Conservation (phyloP, 2,113 vertebrate species). For the Mustela lutreola region DNA sequence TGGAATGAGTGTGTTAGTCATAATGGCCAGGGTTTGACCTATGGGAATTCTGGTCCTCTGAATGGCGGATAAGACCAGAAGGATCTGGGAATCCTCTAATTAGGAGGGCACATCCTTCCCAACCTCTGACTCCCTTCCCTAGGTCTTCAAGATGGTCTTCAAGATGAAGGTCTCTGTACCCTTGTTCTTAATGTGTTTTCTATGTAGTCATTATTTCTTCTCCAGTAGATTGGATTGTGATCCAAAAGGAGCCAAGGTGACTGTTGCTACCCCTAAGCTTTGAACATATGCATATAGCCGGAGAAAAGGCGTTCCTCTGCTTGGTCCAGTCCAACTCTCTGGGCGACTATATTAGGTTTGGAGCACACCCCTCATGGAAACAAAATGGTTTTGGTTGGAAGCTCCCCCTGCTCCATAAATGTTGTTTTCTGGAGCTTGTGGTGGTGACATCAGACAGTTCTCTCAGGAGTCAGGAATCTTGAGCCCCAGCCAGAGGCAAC, state of each 20-base stretch:
- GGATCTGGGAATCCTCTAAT: not conserved
- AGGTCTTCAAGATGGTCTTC: not conserved
- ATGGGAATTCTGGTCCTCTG: not conserved
- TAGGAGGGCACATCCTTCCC: not conserved
- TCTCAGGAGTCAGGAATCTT: slow-evolving; percentile 64
- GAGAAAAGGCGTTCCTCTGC: not conserved
- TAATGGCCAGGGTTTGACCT: not conserved
- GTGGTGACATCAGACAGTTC: not conserved
- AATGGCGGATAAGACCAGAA: not conserved
- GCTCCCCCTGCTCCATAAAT: not conserved
- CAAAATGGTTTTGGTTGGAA: not conserved
- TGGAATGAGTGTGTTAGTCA: not conserved
- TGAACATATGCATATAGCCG: not conserved
- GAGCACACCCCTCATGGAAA: not conserved
- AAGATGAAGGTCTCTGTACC: not conserved
- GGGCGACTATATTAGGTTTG: not conserved
- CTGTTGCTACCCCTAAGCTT: not conserved
- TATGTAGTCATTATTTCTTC: slow-evolving; percentile 4
- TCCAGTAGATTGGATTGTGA: not conserved
- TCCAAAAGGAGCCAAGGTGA: not conserved
- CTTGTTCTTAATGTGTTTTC: not conserved
- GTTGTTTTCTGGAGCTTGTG: not conserved
- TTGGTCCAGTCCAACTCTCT: not conserved
- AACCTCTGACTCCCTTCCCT: not conserved
- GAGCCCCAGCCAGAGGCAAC: slow-evolving; percentile 63